Percentiles rank a stretch among this genome's conserved stretches.
These are phyloP conservation scores for Tinamus major DNA, from an alignment of 2,797 vertebrate species.

Conservation along the genomic window DNA sequence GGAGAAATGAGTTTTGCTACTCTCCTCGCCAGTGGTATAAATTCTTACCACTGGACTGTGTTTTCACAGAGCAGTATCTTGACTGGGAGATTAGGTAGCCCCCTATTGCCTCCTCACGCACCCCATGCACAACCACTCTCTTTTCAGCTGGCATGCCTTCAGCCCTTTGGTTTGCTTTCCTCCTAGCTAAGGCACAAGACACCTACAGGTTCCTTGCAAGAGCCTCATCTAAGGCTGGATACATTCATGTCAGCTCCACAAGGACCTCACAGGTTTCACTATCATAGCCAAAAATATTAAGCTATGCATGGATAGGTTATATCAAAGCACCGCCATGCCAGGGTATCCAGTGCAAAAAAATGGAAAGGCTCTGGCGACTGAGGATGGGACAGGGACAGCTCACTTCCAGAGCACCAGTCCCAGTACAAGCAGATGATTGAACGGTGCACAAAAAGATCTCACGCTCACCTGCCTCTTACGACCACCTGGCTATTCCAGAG, in stretches of 20 bases:
- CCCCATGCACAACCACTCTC: fast-evolving
- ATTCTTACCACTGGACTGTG: not conserved
- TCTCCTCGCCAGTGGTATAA: not conserved
- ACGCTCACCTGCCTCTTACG: not conserved
- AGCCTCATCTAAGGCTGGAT: not conserved
- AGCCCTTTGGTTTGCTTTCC: not conserved
- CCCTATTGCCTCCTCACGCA: not conserved
- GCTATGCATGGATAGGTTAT: not conserved
- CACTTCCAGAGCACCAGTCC: not conserved
- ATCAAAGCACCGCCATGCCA: not conserved
- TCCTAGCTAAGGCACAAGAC: not conserved
- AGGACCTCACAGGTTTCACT: not conserved
- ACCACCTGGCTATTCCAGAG: not conserved
- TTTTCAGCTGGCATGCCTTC: not conserved
- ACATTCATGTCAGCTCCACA: not conserved
- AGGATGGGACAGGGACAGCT: not conserved
- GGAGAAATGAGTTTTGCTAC: not conserved
- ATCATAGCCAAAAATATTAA: not conserved
- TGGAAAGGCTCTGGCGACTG: conserved; percentile 15
- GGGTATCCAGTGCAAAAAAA: conserved; percentile 29
- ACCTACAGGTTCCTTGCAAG: fast-evolving
- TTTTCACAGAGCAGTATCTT: not conserved
- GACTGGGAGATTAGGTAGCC: not conserved
- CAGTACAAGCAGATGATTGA: conserved; percentile 27
- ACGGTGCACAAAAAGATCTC: not conserved